Evolutionary conservation across 2,113 vertebrate species (phyloP).

Genomic region (Lonchura striata): DNA sequence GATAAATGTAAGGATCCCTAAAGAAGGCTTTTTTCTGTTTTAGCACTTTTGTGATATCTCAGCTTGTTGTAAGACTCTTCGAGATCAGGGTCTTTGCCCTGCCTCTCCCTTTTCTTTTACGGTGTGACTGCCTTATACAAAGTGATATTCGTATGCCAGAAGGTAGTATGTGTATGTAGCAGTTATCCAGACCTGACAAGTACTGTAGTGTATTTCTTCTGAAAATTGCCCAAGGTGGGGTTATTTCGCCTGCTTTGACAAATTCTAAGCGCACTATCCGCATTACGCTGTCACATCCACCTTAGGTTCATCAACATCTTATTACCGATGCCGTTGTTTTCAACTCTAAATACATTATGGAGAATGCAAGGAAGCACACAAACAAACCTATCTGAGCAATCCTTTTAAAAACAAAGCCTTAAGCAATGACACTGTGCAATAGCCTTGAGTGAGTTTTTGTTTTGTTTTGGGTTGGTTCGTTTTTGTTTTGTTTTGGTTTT

Average conservation of each 20-base stretch:
- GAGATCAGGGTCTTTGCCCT: background rate
- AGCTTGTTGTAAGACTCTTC: background rate
- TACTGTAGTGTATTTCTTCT: conserved; percentile 15
- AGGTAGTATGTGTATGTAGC: conserved; percentile 15
- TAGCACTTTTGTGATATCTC: background rate
- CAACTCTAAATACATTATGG: background rate
- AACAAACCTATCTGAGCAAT: background rate
- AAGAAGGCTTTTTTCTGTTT: background rate
- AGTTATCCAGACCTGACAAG: conserved; percentile 52
- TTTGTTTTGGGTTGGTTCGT: too few relatives aligned
- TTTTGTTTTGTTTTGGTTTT: background rate
- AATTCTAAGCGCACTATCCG: background rate
- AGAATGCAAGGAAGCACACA: background rate
- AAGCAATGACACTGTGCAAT: background rate
- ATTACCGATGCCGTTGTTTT: conserved; percentile 9
- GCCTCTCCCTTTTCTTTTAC: background rate
- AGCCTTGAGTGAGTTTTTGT: background rate
- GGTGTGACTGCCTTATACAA: conserved; percentile 28
- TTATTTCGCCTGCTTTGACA: conserved; percentile 30
- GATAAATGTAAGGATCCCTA: background rate
- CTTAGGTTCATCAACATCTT: conserved; percentile 17
- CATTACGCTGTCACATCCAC: conserved; percentile 6
- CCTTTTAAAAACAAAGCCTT: background rate
- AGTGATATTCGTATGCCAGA: conserved; percentile 48
- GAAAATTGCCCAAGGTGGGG: conserved; percentile 52